These are phyloP conservation scores for Dendroctonus valens DNA, from an alignment of 1,140 invertebrate species.

Conservation along the genomic window DNA sequence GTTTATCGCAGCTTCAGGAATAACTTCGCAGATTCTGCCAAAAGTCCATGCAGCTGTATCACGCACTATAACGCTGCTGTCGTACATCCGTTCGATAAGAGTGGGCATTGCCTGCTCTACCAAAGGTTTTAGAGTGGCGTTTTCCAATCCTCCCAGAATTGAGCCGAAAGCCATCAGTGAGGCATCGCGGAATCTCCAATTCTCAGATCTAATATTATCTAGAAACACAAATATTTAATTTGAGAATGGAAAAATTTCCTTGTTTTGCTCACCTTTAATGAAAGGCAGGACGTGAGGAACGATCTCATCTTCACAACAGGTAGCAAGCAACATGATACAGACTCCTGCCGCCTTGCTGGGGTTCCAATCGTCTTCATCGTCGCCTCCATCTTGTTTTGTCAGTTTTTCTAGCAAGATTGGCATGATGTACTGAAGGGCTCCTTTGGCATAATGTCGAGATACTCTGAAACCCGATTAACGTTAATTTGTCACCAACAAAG, in stretches of 20 bases:
- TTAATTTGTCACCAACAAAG: too few relatives aligned
- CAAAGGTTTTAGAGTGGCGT: conserved; percentile 82
- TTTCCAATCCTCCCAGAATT: conserved; percentile 91
- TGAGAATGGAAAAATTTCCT: too few relatives aligned
- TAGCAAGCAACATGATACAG: conserved; percentile 96
- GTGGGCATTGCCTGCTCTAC: conserved; percentile 96
- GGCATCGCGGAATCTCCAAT: conserved; percentile 96
- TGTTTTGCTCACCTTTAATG: conserved; percentile 63
- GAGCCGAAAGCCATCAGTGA: conserved; percentile 99
- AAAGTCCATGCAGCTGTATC: conserved; percentile 99
- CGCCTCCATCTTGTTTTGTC: conserved; percentile 90
- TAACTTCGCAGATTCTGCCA: conserved; percentile 94
- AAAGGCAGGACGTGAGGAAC: conserved; percentile 97
- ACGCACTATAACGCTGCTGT: conserved; percentile 82
- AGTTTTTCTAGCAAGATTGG: conserved; percentile 92
- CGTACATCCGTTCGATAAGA: conserved; percentile 91
- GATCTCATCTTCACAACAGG: conserved; percentile 96
- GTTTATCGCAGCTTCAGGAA: conserved; percentile 95
- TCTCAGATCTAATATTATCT: conserved; percentile 85
- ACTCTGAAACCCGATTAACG: conserved; percentile 30
- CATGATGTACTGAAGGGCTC: conserved; percentile 92
- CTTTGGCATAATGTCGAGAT: conserved; percentile 44
- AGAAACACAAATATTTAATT: background rate
- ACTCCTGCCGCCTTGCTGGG: conserved; percentile 98
- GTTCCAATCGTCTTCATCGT: conserved; percentile 99